Evolutionary conservation across 2,797 vertebrate genomes (phyloP).

Genomic region (Falco berigora): DNA sequence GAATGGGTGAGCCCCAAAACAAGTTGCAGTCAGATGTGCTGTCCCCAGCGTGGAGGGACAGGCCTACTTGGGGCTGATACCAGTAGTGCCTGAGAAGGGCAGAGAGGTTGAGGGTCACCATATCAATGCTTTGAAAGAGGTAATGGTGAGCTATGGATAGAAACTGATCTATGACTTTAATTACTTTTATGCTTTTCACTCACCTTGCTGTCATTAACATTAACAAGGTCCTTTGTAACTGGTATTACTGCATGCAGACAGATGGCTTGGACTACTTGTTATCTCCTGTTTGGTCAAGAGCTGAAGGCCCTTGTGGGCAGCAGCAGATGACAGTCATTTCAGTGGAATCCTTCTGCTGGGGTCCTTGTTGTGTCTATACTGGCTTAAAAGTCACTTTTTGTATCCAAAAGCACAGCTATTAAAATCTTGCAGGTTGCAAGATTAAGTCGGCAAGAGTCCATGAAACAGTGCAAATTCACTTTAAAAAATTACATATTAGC

Average conservation of each 20-base stretch:
- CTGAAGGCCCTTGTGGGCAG: background rate
- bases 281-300: background rate
- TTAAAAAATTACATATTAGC: constrained; percentile 44
- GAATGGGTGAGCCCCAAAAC: background rate
- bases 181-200: background rate
- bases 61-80: background rate
- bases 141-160: background rate
- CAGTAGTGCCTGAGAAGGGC: background rate
- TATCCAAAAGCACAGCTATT: background rate
- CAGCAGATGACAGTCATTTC: background rate
- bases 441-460: background rate
- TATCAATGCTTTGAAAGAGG: background rate
- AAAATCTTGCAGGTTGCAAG: background rate
- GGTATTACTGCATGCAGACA: fast-evolving
- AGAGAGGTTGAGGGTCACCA: background rate
- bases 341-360: background rate
- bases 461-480: constrained; percentile 35
- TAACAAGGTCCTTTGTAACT: background rate
- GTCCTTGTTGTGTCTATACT: background rate
- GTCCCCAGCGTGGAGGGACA: background rate
- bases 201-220: background rate
- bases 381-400: background rate
- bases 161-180: background rate
- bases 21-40: fast-evolving
- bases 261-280: background rate